Base-by-base conservation (phyloP, 2,797 vertebrate species). In the Moxostoma hubbsi region DNA sequence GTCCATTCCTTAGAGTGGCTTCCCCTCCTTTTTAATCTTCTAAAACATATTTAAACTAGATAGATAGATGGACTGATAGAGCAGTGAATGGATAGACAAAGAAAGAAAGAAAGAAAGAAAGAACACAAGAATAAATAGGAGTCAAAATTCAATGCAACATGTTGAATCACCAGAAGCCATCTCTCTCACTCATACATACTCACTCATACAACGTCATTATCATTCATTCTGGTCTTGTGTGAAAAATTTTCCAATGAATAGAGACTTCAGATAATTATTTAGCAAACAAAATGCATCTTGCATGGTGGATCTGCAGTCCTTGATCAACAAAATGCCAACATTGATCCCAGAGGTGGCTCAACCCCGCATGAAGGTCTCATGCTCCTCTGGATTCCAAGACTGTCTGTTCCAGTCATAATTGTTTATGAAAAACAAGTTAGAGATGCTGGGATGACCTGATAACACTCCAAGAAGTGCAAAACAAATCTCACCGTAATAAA, bases 251-350 rank as follows among this genome's bases (percentile, higher is more conserved):
- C 64, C 73, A 57, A 92, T 93, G 92, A 93, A 93, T 91, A 85
- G 91, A 7, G 80, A 73, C 88, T 87, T 90, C 79, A 91, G 89
- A 91, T 77, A 59, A 81, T 81, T 82, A 67, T 75, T 87, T 69
- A 89, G 90, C 89, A 89, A 89, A 90, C 58, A 9, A 90, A 91
- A 92, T 92, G 89, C 88, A 92, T 93, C 90, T 89, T 91, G 87
- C 91, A 92, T 90, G 91, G 90, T 90, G 79, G 86, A 86, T 90
- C 89, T 86, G 86, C 59, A 18, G 81, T 87, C 86, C 87, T 83
- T 81, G 86, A 92, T 88, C 87, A 84, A 88, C 88, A 91, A 91
- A 92, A 91, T 91, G 88, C 87, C 85, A 82, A 90, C 91, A 91
- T 92, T 93, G 92, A 93, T 91, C 84, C 72, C 61, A n/a, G 91